Base-by-base conservation (phyloP, 2,888 invertebrate species). In the Caenorhabditis wallacei region DNA sequence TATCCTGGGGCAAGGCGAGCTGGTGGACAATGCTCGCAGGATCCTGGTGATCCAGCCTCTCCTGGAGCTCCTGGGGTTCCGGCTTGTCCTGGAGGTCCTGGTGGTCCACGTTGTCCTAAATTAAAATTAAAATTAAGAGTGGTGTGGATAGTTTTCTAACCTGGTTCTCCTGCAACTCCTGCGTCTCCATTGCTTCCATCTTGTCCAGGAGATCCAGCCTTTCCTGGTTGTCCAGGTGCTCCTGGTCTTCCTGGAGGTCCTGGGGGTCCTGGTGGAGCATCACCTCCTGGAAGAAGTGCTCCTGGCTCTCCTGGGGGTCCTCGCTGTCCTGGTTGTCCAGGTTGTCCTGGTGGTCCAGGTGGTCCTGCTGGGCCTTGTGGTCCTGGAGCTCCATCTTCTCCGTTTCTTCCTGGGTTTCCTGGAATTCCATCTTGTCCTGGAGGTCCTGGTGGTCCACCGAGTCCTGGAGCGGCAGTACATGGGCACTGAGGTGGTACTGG, bases 381-480 rank as follows among this genome's bases (percentile, higher is more conserved):
- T 64, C 90, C 90, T 22, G 89, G 85, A 37, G 84, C 84, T 70
- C 90, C 90, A 63, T 89, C 89, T 53, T 86, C 83, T 70, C 88
- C 88, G 69, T 84, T 87, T 64, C 81, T 84, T 71, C 91, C 91
- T 2, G 89, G 88, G 48, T 82, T 82, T 76, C 91, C 91, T n/a
- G 89, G 88, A 13, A 82, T 80, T 48, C 91, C 91, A 40, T 88
- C 89, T 76, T 87, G 84, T 59, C 89, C 89, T 53, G 88, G 88
- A 18, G 89, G 88, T 69, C 89, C 90, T 66, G 92, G 92, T 11
- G 92, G 94, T 30, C 96, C 96, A 0, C 96, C 95, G 92, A 96
- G 95, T 22, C 96, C 96, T 92, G 89, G 89, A 35, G 90, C 88
- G 11, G 88, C 85, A 51, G 85, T 85, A 75, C 89, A 89, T 70